phyloP scores from a whole-genome alignment of 2,888 invertebrate species.

The Drosophila fungiperda region DNA sequence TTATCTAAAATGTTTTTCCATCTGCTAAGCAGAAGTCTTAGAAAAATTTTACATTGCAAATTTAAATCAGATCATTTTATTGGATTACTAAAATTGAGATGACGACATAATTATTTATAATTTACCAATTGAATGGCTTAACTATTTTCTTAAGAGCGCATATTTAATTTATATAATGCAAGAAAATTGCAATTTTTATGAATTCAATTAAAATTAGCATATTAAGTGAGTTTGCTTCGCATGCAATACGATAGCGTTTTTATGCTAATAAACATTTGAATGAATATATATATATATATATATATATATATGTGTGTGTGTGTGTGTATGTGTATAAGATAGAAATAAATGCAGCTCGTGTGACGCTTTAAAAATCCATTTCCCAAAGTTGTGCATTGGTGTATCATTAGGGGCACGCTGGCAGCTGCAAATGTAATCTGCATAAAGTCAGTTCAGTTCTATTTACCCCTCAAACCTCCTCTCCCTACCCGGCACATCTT shows the following conservation, averaged over 20 bases:
- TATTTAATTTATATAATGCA: slow-evolving; percentile 5
- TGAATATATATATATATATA: neutral
- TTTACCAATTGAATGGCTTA: neutral
- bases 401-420: slow-evolving; percentile 22
- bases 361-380: slow-evolving; percentile 50
- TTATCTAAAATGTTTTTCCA: rapidly evolving
- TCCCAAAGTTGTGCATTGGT: slow-evolving; percentile 34
- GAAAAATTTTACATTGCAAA: neutral
- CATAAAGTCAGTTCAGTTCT: slow-evolving; percentile 5
- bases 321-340: neutral
- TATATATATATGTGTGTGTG: neutral
- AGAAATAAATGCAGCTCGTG: slow-evolving; percentile 37
- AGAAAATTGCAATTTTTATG: neutral
- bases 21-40: neutral
- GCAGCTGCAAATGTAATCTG: slow-evolving; percentile 26
- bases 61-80: neutral
- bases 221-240: neutral
- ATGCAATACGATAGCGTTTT: slow-evolving; percentile 20
- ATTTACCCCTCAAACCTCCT: too few relatives aligned
- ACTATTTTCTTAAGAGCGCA: neutral
- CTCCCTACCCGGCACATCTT: neutral
- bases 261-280: slow-evolving; percentile 38
- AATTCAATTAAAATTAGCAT: slow-evolving; percentile 20
- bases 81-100: neutral
- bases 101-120: neutral